These are phyloP conservation scores for Hermodice carunculata DNA, from an alignment of 2,888 invertebrate genomes.

Conservation along the genomic window DNA sequence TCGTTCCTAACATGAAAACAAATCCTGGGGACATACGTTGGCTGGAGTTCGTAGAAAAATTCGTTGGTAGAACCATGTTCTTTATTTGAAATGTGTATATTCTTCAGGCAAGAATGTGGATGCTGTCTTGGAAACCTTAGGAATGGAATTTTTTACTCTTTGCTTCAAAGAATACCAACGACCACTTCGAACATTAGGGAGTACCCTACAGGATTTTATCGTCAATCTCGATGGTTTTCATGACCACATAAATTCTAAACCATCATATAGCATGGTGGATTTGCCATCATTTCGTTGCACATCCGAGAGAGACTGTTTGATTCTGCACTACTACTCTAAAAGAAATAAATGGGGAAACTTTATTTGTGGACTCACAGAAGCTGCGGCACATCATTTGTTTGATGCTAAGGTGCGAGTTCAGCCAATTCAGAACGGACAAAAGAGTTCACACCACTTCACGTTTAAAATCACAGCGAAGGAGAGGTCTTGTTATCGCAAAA, in stretches of 20 bases:
- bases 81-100: too few species aligned
- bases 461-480: not conserved
- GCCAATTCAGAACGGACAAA: not conserved
- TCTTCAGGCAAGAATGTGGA: not conserved
- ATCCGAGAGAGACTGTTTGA: not conserved
- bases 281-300: constrained; percentile 1
- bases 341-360: not conserved
- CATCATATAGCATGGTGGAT: not conserved
- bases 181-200: constrained; percentile 12
- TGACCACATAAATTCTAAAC: not conserved
- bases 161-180: not conserved
- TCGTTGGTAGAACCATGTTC: too few species aligned
- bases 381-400: too few species aligned
- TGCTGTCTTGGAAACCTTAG: not conserved
- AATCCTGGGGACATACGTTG: too few species aligned
- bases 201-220: constrained; percentile 15
- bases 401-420: not conserved
- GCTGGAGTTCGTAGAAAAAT: too few species aligned
- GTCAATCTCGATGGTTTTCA: constrained; percentile 9
- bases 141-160: not conserved
- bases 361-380: not conserved
- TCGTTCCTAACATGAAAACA: too few species aligned
- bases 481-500: not conserved
- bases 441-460: not conserved
- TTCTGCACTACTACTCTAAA: not conserved